Base-by-base conservation (phyloP, 2,797 vertebrate species). In the Heteromormyrus szaboi region DNA sequence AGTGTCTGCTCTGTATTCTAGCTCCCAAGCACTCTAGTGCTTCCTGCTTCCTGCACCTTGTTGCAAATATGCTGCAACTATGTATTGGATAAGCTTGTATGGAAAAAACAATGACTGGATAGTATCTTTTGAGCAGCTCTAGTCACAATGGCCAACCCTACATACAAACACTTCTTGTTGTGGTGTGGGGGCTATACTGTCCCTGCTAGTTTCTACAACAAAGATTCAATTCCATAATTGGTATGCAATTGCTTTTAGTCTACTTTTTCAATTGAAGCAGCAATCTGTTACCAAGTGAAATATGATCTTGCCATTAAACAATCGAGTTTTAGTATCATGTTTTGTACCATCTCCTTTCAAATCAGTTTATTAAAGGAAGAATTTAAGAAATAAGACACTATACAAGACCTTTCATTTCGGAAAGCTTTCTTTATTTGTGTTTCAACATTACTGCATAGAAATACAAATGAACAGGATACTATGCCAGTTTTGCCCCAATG, bases 401-500 rank as follows among this genome's bases (percentile, higher is more conserved):
- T 83, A 29, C 37, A 25, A 62, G 51, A 87, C 12, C 44, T 48
- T 54, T 46, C n/a, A n/a, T 41, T 81, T 29, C 85, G 88, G 83
- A 33, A 85, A 87, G 87, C 84, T 76, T 54, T 88, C 87, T 91
- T 92, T 89, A 90, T 91, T 95, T 92, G 85, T 92, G 91, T 93
- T 94, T 92, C 92, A 93, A 94, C 88, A 83, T 50, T 53, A 29
- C 22, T 88, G 88, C 94, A 95, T 94, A 93, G 93, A 95, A 93
- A 95, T 91, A 94, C 94, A 95, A 91, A 94, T 94, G 93, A 94
- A 94, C 90, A 92, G 92, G 90, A 89, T 92, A 93, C 90, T 91
- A 91, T 85, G 91, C 89, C 90, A 89, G 91, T 88, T 88, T 90
- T 89, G 91, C 89, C 65, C 90, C 89, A 72, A 37, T 72, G 29